Evolutionary conservation across 2,113 vertebrate genomes (phyloP).

Genomic region (Xyliphius kryptos): DNA sequence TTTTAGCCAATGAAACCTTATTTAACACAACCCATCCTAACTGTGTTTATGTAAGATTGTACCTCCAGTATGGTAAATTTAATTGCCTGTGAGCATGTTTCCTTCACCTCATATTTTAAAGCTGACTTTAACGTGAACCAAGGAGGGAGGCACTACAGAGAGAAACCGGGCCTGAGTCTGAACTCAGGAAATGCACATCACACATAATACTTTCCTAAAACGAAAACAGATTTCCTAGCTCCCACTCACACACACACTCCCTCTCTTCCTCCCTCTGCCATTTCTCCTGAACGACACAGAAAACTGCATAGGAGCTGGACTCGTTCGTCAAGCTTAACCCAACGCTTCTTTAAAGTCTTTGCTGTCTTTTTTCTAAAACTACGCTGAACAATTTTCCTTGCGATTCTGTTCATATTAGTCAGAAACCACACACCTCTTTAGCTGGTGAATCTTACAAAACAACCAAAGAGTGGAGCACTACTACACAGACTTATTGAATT

Average conservation of each 20-base stretch:
- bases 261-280: constrained; percentile 24
- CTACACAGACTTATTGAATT: too few species aligned
- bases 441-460: too few species aligned
- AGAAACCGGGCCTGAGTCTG: constrained; percentile 53
- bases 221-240: constrained; percentile 64
- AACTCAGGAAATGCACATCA: constrained; percentile 68
- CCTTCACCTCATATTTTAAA: constrained; percentile 53
- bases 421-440: too few species aligned
- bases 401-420: too few species aligned
- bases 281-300: constrained; percentile 18
- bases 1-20: constrained; percentile 33
- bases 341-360: constrained; percentile 35
- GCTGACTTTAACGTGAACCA: constrained; percentile 53
- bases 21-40: neutral
- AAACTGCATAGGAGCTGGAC: constrained; percentile 37
- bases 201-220: constrained; percentile 72
- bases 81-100: constrained; percentile 21
- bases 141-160: constrained; percentile 52
- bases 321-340: constrained; percentile 49
- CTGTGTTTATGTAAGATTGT: constrained; percentile 8
- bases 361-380: neutral
- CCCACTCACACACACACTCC: constrained; percentile 34
- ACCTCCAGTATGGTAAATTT: neutral
- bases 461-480: too few species aligned
- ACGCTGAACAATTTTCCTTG: too few species aligned